Percentiles rank a stretch among this genome's conserved stretches.
These are phyloP conservation scores for Drosophila orosa DNA, from an alignment of 1,140 invertebrate genomes.

Conservation along the genomic window DNA sequence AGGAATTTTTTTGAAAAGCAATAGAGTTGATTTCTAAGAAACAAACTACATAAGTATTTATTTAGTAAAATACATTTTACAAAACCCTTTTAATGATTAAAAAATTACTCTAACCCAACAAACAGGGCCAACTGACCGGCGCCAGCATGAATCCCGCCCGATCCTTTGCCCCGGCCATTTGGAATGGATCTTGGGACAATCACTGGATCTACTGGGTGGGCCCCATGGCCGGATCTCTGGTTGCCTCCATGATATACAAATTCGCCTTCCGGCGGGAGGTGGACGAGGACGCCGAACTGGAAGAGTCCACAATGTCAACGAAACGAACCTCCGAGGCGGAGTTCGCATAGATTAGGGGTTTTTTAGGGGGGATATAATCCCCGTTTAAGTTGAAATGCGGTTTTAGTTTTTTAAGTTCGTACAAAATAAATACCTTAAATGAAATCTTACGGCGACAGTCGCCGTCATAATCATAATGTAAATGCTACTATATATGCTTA, in stretches of 20 bases:
- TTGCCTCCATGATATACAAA: slow-evolving; percentile 87
- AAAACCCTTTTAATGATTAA: neutral
- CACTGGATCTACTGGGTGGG: slow-evolving; percentile 94
- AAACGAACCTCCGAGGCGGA: slow-evolving; percentile 27
- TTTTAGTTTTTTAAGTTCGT: slow-evolving; percentile 31
- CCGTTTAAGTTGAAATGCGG: slow-evolving; percentile 22
- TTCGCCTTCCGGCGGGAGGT: slow-evolving; percentile 82
- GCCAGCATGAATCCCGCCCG: slow-evolving; percentile 93
- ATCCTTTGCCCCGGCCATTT: slow-evolving; percentile 90
- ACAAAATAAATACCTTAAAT: slow-evolving; percentile 35
- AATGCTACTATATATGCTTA: slow-evolving; percentile 22
- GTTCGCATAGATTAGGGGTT: slow-evolving; percentile 11
- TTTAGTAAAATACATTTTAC: too few species aligned
- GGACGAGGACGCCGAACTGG: neutral
- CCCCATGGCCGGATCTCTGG: slow-evolving; percentile 86
- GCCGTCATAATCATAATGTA: slow-evolving; percentile 32
- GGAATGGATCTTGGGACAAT: slow-evolving; percentile 88
- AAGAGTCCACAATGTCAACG: slow-evolving; percentile 14
- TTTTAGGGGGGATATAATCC: neutral
- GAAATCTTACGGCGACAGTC: slow-evolving; percentile 11
- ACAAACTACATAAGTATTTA: neutral
- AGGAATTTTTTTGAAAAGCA: neutral
- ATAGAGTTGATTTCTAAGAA: neutral
- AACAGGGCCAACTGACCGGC: slow-evolving; percentile 88
- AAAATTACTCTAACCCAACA: neutral